phyloP scores from a whole-genome alignment of 2,888 invertebrate genomes.

The Cynaeus angustus region DNA sequence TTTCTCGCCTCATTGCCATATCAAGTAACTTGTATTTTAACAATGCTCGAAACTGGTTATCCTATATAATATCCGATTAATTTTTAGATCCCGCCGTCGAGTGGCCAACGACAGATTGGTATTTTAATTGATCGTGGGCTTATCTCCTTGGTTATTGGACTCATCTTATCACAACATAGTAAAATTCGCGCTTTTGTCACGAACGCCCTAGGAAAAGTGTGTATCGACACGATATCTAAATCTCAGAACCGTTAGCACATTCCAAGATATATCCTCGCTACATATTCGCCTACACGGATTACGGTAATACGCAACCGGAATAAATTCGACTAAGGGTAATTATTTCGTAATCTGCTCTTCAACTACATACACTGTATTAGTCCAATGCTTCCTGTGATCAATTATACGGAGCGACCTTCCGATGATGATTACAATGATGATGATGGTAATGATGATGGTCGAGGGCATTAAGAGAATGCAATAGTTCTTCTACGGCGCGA shows the following conservation, averaged over 20 bases:
- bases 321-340: constrained; percentile 35
- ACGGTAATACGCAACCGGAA: constrained; percentile 38
- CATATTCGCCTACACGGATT: constrained; percentile 42
- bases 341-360: constrained; percentile 24
- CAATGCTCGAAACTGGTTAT: constrained; percentile 49
- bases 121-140: constrained; percentile 38
- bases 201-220: constrained; percentile 26
- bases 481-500: constrained; percentile 13
- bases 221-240: constrained; percentile 32
- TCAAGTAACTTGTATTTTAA: constrained; percentile 49
- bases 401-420: constrained; percentile 30
- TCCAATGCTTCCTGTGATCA: constrained; percentile 22
- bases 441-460: constrained; percentile 26
- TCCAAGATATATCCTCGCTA: constrained; percentile 31
- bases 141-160: constrained; percentile 16
- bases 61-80: constrained; percentile 43
- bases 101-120: constrained; percentile 22
- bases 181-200: constrained; percentile 28
- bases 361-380: constrained; percentile 5
- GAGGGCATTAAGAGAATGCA: constrained; percentile 15
- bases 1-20: constrained; percentile 46
- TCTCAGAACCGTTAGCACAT: constrained; percentile 34
- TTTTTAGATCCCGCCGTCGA: constrained; percentile 30
- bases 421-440: constrained; percentile 21
- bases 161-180: constrained; percentile 23